These are phyloP conservation scores for Haemorhous mexicanus DNA, from an alignment of 2,113 vertebrate species.

Conservation along the genomic window DNA sequence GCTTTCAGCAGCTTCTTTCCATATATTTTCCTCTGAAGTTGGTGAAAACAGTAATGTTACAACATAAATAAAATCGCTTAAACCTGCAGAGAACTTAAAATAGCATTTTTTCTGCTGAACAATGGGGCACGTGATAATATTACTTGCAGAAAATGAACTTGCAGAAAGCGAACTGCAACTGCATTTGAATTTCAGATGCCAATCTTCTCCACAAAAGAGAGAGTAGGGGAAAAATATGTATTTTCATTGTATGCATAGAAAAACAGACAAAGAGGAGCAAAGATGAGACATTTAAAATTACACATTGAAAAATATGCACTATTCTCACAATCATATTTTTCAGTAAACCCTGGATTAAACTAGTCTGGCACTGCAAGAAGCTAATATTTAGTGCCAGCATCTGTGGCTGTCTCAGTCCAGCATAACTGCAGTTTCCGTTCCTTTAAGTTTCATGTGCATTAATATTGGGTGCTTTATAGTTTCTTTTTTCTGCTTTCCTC, in stretches of 20 bases:
- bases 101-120: neutral
- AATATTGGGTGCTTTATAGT: neutral
- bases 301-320: slow-evolving; percentile 16
- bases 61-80: slow-evolving; percentile 24
- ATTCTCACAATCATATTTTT: neutral
- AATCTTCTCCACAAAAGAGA: neutral
- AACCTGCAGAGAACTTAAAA: neutral
- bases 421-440: neutral
- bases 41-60: neutral
- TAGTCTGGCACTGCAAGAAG: neutral
- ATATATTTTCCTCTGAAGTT: neutral
- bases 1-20: neutral
- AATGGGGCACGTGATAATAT: neutral
- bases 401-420: neutral
- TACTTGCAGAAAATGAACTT: slow-evolving; percentile 11
- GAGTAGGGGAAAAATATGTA: neutral
- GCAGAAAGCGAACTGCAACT: neutral
- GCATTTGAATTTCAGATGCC: neutral
- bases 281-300: neutral
- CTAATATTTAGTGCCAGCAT: neutral
- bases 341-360: neutral
- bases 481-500: neutral
- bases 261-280: neutral
- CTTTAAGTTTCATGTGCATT: neutral
- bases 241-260: neutral